Evolutionary conservation across 2,888 invertebrate species (phyloP), one percentile per base, ranked within the genome.

Genomic region (Drepana falcataria): DNA sequence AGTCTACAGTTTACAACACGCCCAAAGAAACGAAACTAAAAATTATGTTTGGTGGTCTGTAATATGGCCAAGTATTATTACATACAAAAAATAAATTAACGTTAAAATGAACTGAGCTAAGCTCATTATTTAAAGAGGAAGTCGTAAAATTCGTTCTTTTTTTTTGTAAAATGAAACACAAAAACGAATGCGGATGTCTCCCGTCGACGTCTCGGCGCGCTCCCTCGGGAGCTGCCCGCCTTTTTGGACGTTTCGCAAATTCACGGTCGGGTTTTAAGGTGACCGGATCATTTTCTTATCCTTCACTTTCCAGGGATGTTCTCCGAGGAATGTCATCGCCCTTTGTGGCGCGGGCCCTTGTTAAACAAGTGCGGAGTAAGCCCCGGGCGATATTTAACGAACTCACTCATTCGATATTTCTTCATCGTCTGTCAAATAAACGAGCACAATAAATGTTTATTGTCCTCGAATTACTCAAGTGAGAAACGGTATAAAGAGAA

Each of bases 381-480:
- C 65, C 69, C 68, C 63, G 69, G 65, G 74, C 71, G 61, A 75
- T 79, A 83, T 80, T 81, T 80, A 82, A 81, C 77, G 78, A 79
- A 81, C 75, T 83, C 83, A 78, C 80, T 85, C 85, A 81, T 79
- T 82, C 79, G 81, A 83, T 83, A 83, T 83, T 87, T 85, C 84
- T 85, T 81, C 82, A 85, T 87, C 85, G 83, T 85, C 83, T 85
- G 86, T 88, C 87, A 87, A 85, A 87, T 85, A 87, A 85, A 85
- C 82, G 83, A 80, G 81, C 77, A 86, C 86, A 87, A 90, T 90
- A 89, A 90, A 88, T 86, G 87, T 90, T 88, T 90, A 90, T 89
- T 88, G 87, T 89, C 84, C 82, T 82, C 83, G 85, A 88, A 90
- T 90, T 89, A 89, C 85, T 89, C 86, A 85, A 89, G 86, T 90